A percentile compares a stretch with the other conserved stretches of the same genome.
These are phyloP conservation scores for Cygnus buccinator DNA, from an alignment of 2,113 vertebrate species.

Conservation along the genomic window DNA sequence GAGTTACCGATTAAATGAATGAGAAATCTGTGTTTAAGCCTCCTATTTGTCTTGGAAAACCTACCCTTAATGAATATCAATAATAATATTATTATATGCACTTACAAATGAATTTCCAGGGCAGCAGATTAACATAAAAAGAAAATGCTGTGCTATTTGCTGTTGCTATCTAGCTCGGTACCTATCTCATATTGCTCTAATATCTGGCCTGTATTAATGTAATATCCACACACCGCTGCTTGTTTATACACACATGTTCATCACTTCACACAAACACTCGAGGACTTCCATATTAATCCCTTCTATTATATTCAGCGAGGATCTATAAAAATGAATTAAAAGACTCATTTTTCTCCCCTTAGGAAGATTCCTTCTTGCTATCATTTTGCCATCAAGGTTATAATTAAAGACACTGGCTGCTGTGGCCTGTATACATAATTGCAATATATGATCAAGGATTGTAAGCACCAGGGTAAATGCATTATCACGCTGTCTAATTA, in stretches of 20 bases:
- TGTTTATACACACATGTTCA: background rate
- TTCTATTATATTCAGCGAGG: conserved; percentile 12
- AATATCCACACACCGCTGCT: background rate
- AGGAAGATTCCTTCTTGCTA: conserved; percentile 54
- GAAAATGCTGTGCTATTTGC: background rate
- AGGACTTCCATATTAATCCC: background rate
- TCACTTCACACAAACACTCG: background rate
- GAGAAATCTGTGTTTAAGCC: background rate
- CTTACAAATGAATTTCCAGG: background rate
- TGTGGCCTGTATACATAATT: conserved; percentile 71
- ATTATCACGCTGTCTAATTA: conserved; percentile 78
- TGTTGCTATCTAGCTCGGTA: background rate
- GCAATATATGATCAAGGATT: conserved; percentile 76
- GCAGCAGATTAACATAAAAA: background rate
- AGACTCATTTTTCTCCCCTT: conserved; percentile 32
- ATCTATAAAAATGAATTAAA: conserved; percentile 52
- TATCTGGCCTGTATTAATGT: background rate
- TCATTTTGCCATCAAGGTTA: conserved; percentile 73
- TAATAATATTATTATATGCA: background rate
- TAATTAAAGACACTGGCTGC: conserved; percentile 75
- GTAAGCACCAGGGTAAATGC: conserved; percentile 73
- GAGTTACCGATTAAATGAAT: background rate
- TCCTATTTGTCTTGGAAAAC: background rate
- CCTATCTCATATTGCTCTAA: background rate
- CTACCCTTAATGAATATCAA: background rate